A percentile compares a stretch with the other conserved stretches of the same genome.
phyloP scores from a whole-genome alignment of 2,113 vertebrate genomes.

The Bagarius yarrelli region DNA sequence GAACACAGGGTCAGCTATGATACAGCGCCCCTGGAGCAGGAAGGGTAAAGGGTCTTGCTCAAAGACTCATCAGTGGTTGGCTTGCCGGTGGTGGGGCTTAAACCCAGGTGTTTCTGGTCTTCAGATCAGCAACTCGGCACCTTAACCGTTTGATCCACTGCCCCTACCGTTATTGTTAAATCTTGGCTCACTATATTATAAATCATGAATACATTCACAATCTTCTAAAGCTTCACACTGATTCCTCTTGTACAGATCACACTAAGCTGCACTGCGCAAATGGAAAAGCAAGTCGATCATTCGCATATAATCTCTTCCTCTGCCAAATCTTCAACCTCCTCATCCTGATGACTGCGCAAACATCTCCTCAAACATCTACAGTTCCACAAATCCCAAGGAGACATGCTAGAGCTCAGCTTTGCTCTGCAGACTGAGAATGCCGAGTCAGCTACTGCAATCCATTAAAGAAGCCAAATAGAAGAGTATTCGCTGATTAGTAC shows the following conservation, averaged over 20 bases:
- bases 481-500: background rate
- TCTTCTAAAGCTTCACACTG: background rate
- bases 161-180: background rate
- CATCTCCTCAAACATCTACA: background rate
- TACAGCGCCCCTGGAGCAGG: too few relatives aligned
- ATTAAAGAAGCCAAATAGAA: background rate
- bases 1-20: too few relatives aligned
- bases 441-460: constrained; percentile 6
- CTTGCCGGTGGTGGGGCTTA: too few relatives aligned
- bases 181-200: background rate
- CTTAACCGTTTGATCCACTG: too few relatives aligned
- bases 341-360: constrained; percentile 33
- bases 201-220: background rate
- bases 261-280: constrained; percentile 8
- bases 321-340: background rate
- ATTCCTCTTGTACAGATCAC: background rate
- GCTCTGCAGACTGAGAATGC: background rate
- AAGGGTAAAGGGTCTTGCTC: too few relatives aligned
- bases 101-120: too few relatives aligned
- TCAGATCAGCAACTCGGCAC: too few relatives aligned
- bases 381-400: constrained; percentile 6
- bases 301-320: background rate
- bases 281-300: constrained; percentile 9
- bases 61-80: too few relatives aligned
- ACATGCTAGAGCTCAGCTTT: background rate